These are phyloP conservation scores for Drosophila teissieri DNA, from an alignment of 1,140 invertebrate genomes.

Conservation along the genomic window DNA sequence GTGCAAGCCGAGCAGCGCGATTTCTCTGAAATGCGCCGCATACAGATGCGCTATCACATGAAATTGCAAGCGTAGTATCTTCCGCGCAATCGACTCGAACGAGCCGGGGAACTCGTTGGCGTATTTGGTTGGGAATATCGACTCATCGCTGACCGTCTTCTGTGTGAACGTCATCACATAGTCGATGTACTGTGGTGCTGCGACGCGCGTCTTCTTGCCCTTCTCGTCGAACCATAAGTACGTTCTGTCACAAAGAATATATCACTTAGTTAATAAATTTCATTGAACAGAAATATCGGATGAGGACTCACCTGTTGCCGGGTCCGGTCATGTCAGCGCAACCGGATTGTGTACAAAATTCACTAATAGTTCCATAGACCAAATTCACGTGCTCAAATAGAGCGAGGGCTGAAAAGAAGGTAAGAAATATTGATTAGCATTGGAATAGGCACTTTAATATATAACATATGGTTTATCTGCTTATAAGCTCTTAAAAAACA, in stretches of 20 bases:
- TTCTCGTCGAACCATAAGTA: conserved; percentile 99
- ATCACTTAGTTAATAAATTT: not conserved
- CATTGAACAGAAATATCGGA: no score
- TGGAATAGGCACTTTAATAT: no score
- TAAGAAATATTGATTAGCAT: not conserved
- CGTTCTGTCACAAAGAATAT: conserved; percentile 87
- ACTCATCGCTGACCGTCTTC: conserved; percentile 98
- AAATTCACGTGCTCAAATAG: conserved; percentile 99
- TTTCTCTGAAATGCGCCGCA: conserved; percentile 98
- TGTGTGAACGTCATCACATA: conserved; percentile 99
- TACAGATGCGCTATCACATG: conserved; percentile 99
- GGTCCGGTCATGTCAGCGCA: conserved; percentile 98
- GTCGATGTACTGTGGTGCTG: conserved; percentile 99
- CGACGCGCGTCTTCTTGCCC: conserved; percentile 98
- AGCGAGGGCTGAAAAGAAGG: conserved; percentile 92
- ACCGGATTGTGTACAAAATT: conserved; percentile 97
- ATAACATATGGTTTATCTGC: not conserved
- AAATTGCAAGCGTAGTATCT: conserved; percentile 97
- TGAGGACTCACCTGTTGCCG: conserved; percentile 90
- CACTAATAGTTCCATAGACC: conserved; percentile 98
- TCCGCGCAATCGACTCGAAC: conserved; percentile 97
- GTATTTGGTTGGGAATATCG: conserved; percentile 99
- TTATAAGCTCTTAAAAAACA: not conserved
- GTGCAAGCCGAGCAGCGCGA: conserved; percentile 95
- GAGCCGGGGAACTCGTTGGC: conserved; percentile 97